Evolutionary conservation across 2,113 vertebrate genomes (phyloP).

Genomic region (Lamprotornis superbus): DNA sequence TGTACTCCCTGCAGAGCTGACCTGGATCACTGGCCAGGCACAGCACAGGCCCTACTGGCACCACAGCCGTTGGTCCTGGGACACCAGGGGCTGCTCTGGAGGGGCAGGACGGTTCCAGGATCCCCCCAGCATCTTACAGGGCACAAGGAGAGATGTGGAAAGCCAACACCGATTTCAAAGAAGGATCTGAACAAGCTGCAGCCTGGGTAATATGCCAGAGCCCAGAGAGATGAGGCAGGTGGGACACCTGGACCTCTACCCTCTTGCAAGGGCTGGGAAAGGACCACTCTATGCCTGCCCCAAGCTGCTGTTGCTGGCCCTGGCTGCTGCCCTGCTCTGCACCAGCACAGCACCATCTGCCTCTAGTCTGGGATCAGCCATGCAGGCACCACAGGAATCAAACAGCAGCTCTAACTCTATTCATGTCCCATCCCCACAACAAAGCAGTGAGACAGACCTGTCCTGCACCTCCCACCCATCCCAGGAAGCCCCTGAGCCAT

Average conservation of each 20-base stretch:
- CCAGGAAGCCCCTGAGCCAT: accelerated
- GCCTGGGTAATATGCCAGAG: accelerated
- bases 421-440: accelerated
- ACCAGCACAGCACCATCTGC: not conserved
- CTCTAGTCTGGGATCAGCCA: not conserved
- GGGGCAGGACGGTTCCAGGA: not conserved
- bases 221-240: not conserved
- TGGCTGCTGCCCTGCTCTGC: not conserved
- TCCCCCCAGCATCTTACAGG: not conserved
- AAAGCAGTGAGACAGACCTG: accelerated
- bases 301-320: not conserved
- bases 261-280: not conserved
- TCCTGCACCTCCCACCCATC: not conserved
- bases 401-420: not conserved
- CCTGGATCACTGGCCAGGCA: not conserved
- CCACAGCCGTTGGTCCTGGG: accelerated
- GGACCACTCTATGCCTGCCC: not conserved
- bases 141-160: not conserved
- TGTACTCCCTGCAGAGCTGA: not conserved
- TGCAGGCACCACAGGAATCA: not conserved
- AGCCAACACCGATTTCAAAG: not conserved
- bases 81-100: not conserved
- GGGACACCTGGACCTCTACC: not conserved
- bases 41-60: not conserved
- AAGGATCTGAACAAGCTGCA: not conserved